A percentile compares a stretch with the other conserved stretches of the same genome.
Evolutionary conservation across 2,113 vertebrate genomes (phyloP).

Genomic region (Promerops cafer): DNA sequence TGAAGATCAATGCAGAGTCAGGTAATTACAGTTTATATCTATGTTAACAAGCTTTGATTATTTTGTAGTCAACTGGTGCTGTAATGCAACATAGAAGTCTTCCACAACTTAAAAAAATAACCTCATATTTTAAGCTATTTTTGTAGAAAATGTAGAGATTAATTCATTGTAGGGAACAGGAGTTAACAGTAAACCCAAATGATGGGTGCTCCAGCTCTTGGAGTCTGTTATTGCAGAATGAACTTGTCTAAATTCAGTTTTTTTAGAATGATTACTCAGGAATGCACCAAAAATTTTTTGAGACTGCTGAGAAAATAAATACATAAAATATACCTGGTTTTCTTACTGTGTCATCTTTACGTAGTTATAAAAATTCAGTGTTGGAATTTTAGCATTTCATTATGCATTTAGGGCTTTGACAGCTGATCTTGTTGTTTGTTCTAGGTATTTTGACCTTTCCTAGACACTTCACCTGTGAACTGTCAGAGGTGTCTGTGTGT

Average conservation of each 20-base stretch:
- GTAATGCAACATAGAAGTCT: not conserved
- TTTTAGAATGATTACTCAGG: not conserved
- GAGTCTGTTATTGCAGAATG: not conserved
- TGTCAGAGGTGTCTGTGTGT: not conserved
- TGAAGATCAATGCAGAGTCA: constrained; percentile 10
- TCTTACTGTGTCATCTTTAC: not conserved
- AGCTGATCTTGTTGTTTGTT: not conserved
- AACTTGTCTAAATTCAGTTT: not conserved
- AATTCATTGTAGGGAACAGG: not conserved
- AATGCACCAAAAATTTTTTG: not conserved
- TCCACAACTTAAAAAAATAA: not conserved
- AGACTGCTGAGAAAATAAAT: not conserved
- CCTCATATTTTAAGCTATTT: not conserved
- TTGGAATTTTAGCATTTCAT: not conserved
- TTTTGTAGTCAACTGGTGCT: not conserved
- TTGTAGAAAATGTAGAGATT: not conserved
- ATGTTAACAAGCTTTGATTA: constrained; percentile 24
- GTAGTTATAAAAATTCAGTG: not conserved
- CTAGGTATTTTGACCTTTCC: not conserved
- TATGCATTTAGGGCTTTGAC: not conserved
- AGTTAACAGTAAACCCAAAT: not conserved
- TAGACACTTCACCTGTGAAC: not conserved
- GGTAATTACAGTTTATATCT: constrained; percentile 9
- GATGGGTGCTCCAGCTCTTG: not conserved
- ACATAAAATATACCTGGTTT: not conserved